A percentile compares a stretch with the other conserved stretches of the same genome.
Conservation (phyloP, 2,888 invertebrate species). For the Xanthia icteritia region DNA sequence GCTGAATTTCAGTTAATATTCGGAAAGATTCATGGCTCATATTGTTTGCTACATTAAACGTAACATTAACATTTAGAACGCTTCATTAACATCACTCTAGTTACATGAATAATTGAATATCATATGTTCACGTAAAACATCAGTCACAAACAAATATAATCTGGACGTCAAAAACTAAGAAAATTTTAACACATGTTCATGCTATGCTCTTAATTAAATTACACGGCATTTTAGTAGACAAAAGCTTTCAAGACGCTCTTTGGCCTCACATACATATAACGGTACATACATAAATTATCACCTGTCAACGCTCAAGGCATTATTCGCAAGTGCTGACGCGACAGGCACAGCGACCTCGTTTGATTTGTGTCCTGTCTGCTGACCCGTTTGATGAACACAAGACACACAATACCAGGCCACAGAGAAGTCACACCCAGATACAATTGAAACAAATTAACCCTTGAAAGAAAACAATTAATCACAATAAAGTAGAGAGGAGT, state of each 20-base stretch:
- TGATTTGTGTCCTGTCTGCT: constrained; percentile 69
- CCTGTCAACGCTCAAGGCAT: constrained; percentile 68
- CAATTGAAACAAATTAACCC: constrained; percentile 52
- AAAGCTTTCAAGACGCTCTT: constrained; percentile 42
- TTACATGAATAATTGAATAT: constrained; percentile 14
- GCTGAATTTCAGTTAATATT: constrained; percentile 13
- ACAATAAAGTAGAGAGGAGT: constrained; percentile 49
- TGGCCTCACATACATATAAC: constrained; percentile 34
- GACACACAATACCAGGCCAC: constrained; percentile 46
- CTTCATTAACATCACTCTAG: constrained; percentile 16
- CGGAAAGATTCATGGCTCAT: not conserved
- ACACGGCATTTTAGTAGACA: constrained; percentile 45
- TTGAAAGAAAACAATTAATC: constrained; percentile 53
- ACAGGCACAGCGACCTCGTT: constrained; percentile 63
- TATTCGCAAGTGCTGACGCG: constrained; percentile 65
- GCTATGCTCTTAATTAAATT: constrained; percentile 44
- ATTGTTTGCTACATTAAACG: constrained; percentile 6
- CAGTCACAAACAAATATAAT: not conserved
- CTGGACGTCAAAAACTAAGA: not conserved
- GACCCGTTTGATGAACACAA: constrained; percentile 64
- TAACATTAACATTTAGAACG: constrained; percentile 23
- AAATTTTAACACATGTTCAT: constrained; percentile 1
- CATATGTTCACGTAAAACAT: not conserved
- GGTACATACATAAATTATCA: constrained; percentile 64
- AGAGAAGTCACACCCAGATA: constrained; percentile 40